Evolutionary conservation across 2,113 vertebrate genomes (phyloP).

Genomic region (Zingel zingel): DNA sequence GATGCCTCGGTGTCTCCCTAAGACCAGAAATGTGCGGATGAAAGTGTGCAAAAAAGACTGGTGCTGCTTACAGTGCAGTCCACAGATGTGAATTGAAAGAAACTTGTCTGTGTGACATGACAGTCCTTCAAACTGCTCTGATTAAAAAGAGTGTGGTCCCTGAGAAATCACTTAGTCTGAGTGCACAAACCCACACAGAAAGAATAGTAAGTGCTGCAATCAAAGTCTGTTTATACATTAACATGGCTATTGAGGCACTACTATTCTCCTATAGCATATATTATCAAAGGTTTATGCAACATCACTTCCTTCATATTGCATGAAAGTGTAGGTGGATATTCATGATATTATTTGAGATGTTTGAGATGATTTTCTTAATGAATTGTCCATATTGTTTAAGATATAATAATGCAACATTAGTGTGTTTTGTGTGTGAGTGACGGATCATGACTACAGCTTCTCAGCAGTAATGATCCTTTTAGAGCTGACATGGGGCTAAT

Average conservation of each 20-base stretch:
- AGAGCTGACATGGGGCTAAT: conserved; percentile 45
- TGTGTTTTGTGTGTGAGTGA: conserved; percentile 24
- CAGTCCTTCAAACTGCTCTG: conserved; percentile 42
- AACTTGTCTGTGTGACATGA: conserved; percentile 38
- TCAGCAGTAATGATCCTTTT: conserved; percentile 37
- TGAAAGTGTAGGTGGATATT: neutral
- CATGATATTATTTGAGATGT: neutral
- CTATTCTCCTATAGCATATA: conserved; percentile 38
- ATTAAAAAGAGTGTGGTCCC: conserved; percentile 58
- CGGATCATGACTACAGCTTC: conserved; percentile 25
- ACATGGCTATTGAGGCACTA: conserved; percentile 31
- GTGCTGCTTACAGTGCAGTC: conserved; percentile 12
- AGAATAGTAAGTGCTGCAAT: conserved; percentile 38
- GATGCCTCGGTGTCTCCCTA: conserved; percentile 17
- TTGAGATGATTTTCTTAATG: neutral
- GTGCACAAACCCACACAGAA: conserved; percentile 37
- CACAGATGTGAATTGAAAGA: conserved; percentile 43
- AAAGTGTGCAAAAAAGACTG: conserved; percentile 33
- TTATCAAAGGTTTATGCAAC: conserved; percentile 36
- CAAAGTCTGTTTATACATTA: conserved; percentile 44
- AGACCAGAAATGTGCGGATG: conserved; percentile 33
- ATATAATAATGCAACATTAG: conserved; percentile 18
- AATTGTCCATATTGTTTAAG: neutral
- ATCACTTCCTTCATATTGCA: neutral
- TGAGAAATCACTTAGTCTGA: conserved; percentile 67